Evolutionary conservation across 1,140 invertebrate genomes (phyloP), one percentile per base, ranked within the genome.

Genomic region (Akabosia matsudoensis): DNA sequence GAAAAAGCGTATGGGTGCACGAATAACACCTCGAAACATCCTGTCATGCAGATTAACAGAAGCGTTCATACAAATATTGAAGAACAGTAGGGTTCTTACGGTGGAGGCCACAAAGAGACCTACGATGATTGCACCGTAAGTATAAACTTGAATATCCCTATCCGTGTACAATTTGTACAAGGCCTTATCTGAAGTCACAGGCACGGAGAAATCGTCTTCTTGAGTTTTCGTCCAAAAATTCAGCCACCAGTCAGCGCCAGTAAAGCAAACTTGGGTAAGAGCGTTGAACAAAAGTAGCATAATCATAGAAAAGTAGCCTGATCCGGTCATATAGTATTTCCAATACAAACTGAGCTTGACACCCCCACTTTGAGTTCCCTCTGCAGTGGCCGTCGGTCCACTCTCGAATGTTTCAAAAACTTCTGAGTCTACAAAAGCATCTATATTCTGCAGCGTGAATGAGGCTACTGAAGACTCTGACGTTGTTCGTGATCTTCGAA

Each of bases 31-130:
- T 7, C 18, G 7, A 7, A 45, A 7, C 18, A 45, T 7, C 18
- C 18, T 45, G 7, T 45, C 18, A 74, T 30, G 34, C 13, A 18
- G 31, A 26, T 61, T 28, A 45, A 45, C 37, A 10, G 76, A 74
- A 28, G 76, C 76, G 31, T n/a, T 10, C 22, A 74, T 10, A 24
- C 67, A 70, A 22, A 70, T 30, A 30, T 3, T 14, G 33, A 70
- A 70, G 3, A 70, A 30, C 24, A 22, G 14, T 16, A 30, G 3
- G 33, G 10, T 70, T 3, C 67, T 3, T 10, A 70, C 7, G 28
- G 16, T 26, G 67, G 33, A 34, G 28, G 22, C 10, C 28, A 70
- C 14, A 3, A 70, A 22, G 28, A 70, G 10, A 2, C 4, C 13
- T 10, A 45, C 7, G 7, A 45, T 18, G 7, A 45, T 45, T 45